These are phyloP conservation scores for Drosophila cognata DNA, from an alignment of 2,888 invertebrate species.

Conservation along the genomic window DNA sequence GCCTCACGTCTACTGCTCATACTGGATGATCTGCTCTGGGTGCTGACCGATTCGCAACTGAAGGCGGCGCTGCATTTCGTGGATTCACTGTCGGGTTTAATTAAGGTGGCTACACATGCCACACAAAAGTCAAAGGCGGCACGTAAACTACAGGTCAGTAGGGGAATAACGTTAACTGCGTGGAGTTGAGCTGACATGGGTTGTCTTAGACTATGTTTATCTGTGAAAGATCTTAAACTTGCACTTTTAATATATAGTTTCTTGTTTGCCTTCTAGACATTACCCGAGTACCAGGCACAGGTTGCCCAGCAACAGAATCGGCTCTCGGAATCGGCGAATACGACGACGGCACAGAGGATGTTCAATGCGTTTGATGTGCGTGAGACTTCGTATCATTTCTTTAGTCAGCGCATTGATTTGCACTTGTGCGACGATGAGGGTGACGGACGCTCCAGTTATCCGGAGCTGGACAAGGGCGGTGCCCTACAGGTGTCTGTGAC, in stretches of 20 bases:
- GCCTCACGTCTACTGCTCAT: conserved; percentile 96
- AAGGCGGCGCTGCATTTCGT: conserved; percentile 96
- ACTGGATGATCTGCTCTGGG: conserved; percentile 98
- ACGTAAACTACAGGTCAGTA: conserved; percentile 90
- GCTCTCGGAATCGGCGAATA: conserved; percentile 82
- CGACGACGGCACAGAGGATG: conserved; percentile 86
- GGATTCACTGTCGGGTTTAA: conserved; percentile 92
- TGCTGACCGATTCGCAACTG: conserved; percentile 97
- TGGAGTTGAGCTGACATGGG: neutral
- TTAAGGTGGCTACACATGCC: conserved; percentile 91
- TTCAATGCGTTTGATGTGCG: conserved; percentile 96
- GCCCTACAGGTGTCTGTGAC: conserved; percentile 96
- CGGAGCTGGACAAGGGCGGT: conserved; percentile 94
- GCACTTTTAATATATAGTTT: neutral
- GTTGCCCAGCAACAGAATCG: conserved; percentile 86
- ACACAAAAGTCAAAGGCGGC: conserved; percentile 93
- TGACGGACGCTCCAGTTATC: conserved; percentile 93
- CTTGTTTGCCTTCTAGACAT: conserved; percentile 82
- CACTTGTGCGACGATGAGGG: conserved; percentile 98
- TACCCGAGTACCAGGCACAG: conserved; percentile 91
- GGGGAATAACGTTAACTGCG: neutral
- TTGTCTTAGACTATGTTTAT: neutral
- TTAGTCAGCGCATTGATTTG: conserved; percentile 96
- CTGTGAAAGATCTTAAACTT: neutral
- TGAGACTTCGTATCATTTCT: conserved; percentile 98